These are phyloP conservation scores for Drosophila lacicola DNA, from an alignment of 2,888 invertebrate genomes.

Conservation along the genomic window DNA sequence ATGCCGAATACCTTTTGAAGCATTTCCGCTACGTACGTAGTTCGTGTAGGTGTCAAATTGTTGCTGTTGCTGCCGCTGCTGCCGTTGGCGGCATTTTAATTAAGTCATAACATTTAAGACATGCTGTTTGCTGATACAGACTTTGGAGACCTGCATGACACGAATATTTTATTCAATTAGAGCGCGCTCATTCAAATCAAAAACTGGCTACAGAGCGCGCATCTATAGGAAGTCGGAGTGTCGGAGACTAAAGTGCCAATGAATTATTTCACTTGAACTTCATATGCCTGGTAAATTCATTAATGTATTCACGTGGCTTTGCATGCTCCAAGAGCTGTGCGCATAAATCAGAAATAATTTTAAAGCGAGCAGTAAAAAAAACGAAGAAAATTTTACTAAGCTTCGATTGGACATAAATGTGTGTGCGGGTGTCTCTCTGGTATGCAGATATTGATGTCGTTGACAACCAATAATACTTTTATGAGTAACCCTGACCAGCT, in stretches of 20 bases:
- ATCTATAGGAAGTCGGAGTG: neutral
- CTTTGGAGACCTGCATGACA: slow-evolving; percentile 38
- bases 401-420: neutral
- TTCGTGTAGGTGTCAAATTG: slow-evolving; percentile 29
- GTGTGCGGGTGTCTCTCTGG: neutral
- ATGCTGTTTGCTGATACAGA: slow-evolving; percentile 9
- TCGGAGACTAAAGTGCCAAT: slow-evolving; percentile 25
- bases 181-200: slow-evolving; percentile 5
- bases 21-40: slow-evolving; percentile 26
- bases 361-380: slow-evolving; percentile 8
- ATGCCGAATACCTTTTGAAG: slow-evolving; percentile 28
- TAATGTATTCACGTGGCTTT: slow-evolving; percentile 40
- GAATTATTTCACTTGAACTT: slow-evolving; percentile 38
- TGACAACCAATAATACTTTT: slow-evolving; percentile 40
- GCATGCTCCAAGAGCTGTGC: slow-evolving; percentile 7
- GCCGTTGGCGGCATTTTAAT: slow-evolving; percentile 41
- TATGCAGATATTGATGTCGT: slow-evolving; percentile 3
- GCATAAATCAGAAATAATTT: slow-evolving; percentile 32
- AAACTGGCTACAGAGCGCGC: neutral
- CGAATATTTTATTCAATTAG: slow-evolving; percentile 68
- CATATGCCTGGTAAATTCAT: slow-evolving; percentile 26
- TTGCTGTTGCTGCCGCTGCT: slow-evolving; percentile 4
- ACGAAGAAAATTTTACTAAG: slow-evolving; percentile 11
- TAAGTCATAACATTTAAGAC: slow-evolving; percentile 38
- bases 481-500: slow-evolving; percentile 30